Evolutionary conservation across 2,888 invertebrate genomes (phyloP), one percentile per base, ranked within the genome.

Genomic region (Nephrotoma flavescens): DNA sequence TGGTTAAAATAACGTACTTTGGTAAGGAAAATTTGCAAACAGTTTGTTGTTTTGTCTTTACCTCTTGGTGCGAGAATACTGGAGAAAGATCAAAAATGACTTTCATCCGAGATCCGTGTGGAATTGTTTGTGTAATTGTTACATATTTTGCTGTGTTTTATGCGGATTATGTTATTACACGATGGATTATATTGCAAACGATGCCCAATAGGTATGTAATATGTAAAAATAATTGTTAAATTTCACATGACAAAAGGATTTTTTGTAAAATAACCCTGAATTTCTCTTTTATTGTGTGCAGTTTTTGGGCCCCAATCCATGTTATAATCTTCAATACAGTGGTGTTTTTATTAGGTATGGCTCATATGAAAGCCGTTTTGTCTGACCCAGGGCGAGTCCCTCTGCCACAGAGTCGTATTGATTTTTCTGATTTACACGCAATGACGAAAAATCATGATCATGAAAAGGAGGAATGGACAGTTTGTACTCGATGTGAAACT

Each of bases 371-470:
- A 89, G 97, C 97, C 7, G 96, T 97, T 87, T 93, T 96, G 89
- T 96, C 96, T n/a, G 97, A 97, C 92, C 97, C 97, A 4, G 97
- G 97, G 2, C 94, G 95, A 86, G 96, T 97, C 83, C 97, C 96
- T n/a, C 92, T 96, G 87, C 95, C 95, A 1, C 94, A 94, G 88
- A 94, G 92, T 89, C 93, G 95, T 88, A 92, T 96, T 90, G 96
- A 96, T 90, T 96, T 96, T 91, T 96, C 96, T 0, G 96, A 96
- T 90, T 93, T 96, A 90, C 95, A 96, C 91, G 93, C 94, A 87
- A 90, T 90, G 9, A 90, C 89, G 42, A 92, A 92, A 89, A 90
- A 92, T 87, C 92, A 92, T 87, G 92, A 92, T 88, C 92, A 92
- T 88, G 93, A 93, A 41, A 93, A 93, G 88, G 93, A 94, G 88